phyloP scores from a whole-genome alignment of 1,140 invertebrate species.

The Heterodera schachtii region DNA sequence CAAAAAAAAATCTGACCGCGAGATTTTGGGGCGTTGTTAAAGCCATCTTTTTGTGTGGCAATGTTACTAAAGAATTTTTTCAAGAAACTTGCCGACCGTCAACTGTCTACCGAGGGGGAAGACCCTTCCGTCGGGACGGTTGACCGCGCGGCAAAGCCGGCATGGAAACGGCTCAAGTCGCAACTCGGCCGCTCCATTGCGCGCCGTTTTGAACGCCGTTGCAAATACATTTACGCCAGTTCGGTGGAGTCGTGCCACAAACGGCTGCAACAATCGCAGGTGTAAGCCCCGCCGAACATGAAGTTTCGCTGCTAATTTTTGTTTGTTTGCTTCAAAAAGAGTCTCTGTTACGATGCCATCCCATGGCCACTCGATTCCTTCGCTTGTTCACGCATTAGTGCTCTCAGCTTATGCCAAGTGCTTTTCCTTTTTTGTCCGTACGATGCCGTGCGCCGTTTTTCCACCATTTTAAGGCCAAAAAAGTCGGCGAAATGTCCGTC shows the following conservation, averaged over 20 bases:
- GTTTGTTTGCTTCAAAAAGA: slow-evolving; percentile 11
- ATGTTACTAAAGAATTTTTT: background rate
- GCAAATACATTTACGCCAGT: slow-evolving; percentile 36
- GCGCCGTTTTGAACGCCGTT: slow-evolving; percentile 35
- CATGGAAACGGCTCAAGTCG: slow-evolving; percentile 24
- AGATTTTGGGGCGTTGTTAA: no score
- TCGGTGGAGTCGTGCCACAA: slow-evolving; percentile 34
- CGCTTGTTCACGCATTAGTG: slow-evolving; percentile 41
- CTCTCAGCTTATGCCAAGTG: slow-evolving; percentile 34
- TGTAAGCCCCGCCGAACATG: background rate
- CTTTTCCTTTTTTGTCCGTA: background rate
- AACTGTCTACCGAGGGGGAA: slow-evolving; percentile 14
- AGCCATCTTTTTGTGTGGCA: no score
- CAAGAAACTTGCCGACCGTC: slow-evolving; percentile 20
- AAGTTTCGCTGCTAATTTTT: background rate
- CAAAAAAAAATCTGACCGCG: no score
- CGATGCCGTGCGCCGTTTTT: background rate
- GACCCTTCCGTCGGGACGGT: background rate
- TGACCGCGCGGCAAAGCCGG: slow-evolving; percentile 19
- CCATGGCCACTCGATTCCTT: slow-evolving; percentile 35
- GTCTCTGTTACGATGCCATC: slow-evolving; percentile 35
- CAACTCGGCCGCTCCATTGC: slow-evolving; percentile 8
- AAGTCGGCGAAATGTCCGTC: slow-evolving; percentile 18
- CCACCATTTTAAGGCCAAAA: slow-evolving; percentile 21
- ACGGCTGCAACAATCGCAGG: slow-evolving; percentile 33